Evolutionary conservation across 2,113 vertebrate species (phyloP), one percentile per base, ranked within the genome.

Genomic region (Chlorocebus sabaeus): DNA sequence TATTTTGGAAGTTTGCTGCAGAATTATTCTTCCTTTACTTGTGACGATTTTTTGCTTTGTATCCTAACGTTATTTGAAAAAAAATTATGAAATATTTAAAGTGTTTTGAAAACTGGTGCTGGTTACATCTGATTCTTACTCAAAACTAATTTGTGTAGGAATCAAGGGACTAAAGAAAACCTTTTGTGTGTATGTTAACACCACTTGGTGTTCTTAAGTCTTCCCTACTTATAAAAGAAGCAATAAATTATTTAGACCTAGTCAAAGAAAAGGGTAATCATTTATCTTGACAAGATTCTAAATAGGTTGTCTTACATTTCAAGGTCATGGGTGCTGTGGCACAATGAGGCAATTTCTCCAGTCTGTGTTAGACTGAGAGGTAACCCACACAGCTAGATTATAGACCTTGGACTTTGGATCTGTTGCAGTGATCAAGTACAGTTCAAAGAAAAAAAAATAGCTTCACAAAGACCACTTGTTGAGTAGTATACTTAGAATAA

Each of bases 21-120:
- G 57, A 93, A 93, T 61, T 94, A 90, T 79, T 95, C 35, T 95
- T 96, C 30, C 57, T 10, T 82, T 25, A 50, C 52, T 90, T 75
- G 32, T 40, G 40, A 94, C 38, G 50, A 87, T 70, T 80, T 90
- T 90, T 40, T n/a, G 4, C 45, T 90, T 75, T n/a, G 68, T 43
- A 32, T 61, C 52, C 20, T 61, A 25, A 61, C 40, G 70, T 2
- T 83, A 75, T 72, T 96, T 93, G 6, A 45, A 68, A 78, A 93
- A 88, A 80, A 22, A 78, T 6, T 52, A 13, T 50, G 38, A 94
- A 64, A 75, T 72, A 25, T 48, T 90, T 90, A 86, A 95, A 89
- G 79, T 95, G 27, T 86, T 89, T 86, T 92, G 2, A 91, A 96
- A 85, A n/a, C 61, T 45, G 82, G 20, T 90, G 11, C 81, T 76